These are phyloP conservation scores for Petromus typicus DNA, from an alignment of 2,113 vertebrate genomes.

Conservation along the genomic window DNA sequence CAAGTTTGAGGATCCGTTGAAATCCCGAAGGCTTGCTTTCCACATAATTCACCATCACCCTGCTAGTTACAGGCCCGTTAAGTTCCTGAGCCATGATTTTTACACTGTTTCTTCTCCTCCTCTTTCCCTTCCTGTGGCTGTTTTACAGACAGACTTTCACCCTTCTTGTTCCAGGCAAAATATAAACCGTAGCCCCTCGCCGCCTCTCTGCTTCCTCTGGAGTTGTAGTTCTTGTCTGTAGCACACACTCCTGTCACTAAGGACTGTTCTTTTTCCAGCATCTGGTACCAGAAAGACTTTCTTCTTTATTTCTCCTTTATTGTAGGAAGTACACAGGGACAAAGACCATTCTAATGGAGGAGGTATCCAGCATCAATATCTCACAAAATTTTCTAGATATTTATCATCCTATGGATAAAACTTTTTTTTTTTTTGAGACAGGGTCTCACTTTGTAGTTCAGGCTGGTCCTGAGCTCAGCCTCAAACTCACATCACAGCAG, in stretches of 20 bases:
- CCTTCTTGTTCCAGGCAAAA: not conserved
- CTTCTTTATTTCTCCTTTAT: not conserved
- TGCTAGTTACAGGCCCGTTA: not conserved
- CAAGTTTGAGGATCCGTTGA: not conserved
- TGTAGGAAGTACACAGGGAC: not conserved
- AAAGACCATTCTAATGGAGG: not conserved
- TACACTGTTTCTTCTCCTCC: not conserved
- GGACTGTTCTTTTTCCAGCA: not conserved
- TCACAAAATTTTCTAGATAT: not conserved
- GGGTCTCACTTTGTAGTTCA: no score
- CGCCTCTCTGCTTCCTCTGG: not conserved
- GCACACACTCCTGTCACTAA: rapidly evolving
- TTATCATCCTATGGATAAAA: not conserved
- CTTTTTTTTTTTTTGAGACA: no score
- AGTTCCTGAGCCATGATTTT: not conserved
- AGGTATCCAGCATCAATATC: not conserved
- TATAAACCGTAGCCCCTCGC: not conserved
- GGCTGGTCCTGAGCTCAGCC: no score
- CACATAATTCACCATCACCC: not conserved
- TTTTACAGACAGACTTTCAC: not conserved
- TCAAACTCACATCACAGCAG: no score
- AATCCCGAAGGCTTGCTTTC: not conserved
- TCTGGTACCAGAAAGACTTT: rapidly evolving
- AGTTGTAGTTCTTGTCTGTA: rapidly evolving
- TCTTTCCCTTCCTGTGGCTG: not conserved